Base-by-base conservation (phyloP, 2,888 invertebrate genomes). In the Drosophila ustulata region DNA sequence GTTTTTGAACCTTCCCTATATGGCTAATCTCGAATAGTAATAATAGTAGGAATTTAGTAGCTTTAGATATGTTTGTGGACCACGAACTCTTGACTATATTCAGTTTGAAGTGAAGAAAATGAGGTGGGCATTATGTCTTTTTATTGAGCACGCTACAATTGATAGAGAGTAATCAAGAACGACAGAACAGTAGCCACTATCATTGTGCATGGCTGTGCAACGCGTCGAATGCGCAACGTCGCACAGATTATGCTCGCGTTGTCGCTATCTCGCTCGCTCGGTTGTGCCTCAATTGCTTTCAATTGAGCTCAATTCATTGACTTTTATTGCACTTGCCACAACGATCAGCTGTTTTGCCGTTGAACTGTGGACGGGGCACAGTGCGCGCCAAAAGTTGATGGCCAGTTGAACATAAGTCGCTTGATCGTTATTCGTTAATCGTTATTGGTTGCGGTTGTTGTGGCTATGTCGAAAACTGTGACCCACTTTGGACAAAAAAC, bases 221-320 rank as follows among this genome's bases (percentile, higher is more conserved):
- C 63, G 39, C 7, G 34, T 52, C 66, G 71, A 57, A 71, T 71
- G 71, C 62, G 59, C 71, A 71, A 64, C 51, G 41, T 50, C 47
- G 55, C 78, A 75, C 49, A 41, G 59, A 66, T 75, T 55, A 52
- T 2, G 30, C 41, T 46, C n/a, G 13, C 13, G n/a, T 9, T 34
- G 45, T 4, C 32, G 25, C n/a, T 3, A 9, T 34, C 49, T 50
- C 58, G 7, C 37, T 53, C 57, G 4, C 45, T 46, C 56, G 51
- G 30, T 66, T 58, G 55, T 62, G 55, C 26, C 34, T 66, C 82
- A 90, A 89, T 89, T 89, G 82, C 82, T 66, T 82, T 76, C 88
- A 90, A 90, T 90, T 90, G 82, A 85, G 83, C 88, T 78, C 79
- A 89, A 90, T 90, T 84, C 80, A 76, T 66, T 74, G 66, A 69